Evolutionary conservation across 2,888 invertebrate species (phyloP).

Genomic region (Ochropleura leucogaster): DNA sequence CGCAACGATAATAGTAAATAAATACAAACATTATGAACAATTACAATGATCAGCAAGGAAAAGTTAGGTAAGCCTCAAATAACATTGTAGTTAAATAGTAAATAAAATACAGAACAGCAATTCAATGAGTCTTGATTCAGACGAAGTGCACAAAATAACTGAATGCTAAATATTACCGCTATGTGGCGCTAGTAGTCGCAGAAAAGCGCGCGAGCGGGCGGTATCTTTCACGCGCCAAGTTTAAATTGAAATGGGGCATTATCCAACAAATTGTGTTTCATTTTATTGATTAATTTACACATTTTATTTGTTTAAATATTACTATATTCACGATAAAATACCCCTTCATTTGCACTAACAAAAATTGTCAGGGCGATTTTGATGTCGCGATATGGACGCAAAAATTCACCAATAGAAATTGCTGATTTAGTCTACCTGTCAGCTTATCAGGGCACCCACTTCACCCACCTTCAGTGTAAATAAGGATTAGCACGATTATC

Average conservation of each 20-base stretch:
- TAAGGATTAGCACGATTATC: conserved; percentile 87
- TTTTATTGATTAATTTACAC: conserved; percentile 66
- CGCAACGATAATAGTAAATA: background rate
- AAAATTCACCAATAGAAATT: conserved; percentile 82
- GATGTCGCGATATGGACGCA: conserved; percentile 69
- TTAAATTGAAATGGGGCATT: conserved; percentile 50
- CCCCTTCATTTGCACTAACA: conserved; percentile 56
- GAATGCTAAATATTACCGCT: conserved; percentile 38
- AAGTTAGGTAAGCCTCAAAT: background rate
- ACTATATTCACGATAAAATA: conserved; percentile 67
- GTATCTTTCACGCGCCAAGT: conserved; percentile 57
- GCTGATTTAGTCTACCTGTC: conserved; percentile 77
- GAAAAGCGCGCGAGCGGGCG: conserved; percentile 33
- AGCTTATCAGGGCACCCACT: conserved; percentile 86
- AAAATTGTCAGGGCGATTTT: conserved; percentile 62
- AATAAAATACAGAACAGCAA: background rate
- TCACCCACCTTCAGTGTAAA: conserved; percentile 86
- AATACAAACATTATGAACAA: background rate
- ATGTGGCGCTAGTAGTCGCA: conserved; percentile 57
- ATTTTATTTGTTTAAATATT: conserved; percentile 65
- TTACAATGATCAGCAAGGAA: background rate
- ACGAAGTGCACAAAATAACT: background rate
- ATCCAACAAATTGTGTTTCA: conserved; percentile 42
- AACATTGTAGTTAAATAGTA: too few relatives aligned
- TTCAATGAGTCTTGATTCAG: background rate